Percentiles rank a stretch among this genome's conserved stretches.
phyloP scores from a whole-genome alignment of 2,797 vertebrate genomes.

The Hybognathus amarus region DNA sequence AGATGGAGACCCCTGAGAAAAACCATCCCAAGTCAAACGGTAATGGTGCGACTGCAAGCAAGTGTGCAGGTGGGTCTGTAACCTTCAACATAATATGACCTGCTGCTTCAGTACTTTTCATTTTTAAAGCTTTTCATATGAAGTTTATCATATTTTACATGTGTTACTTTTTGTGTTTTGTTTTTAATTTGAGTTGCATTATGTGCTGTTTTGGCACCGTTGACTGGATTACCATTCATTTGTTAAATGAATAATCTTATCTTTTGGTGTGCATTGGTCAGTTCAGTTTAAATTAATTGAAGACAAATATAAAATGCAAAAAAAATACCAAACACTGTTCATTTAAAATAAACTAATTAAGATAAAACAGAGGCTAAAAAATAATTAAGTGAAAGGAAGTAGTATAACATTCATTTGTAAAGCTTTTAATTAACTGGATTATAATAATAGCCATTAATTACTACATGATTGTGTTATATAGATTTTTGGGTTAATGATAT shows the following conservation, averaged over 20 bases:
- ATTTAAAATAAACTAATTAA: neutral
- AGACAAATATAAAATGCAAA: neutral
- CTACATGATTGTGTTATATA: neutral
- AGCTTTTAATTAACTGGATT: neutral
- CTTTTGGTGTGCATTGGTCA: neutral
- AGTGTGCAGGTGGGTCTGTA: constrained; percentile 66
- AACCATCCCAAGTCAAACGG: constrained; percentile 54
- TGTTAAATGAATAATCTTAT: neutral
- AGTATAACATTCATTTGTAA: neutral
- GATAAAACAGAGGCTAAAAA: neutral
- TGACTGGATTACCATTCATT: too few species aligned
- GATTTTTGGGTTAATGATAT: neutral
- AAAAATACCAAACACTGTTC: neutral
- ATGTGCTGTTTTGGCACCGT: neutral
- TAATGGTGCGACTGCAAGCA: constrained; percentile 61
- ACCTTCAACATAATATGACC: neutral
- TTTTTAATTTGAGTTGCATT: neutral
- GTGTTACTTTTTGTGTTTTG: neutral
- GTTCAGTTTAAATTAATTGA: too few species aligned
- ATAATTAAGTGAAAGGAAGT: neutral
- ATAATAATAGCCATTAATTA: neutral
- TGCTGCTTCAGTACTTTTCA: neutral
- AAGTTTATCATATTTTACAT: neutral
- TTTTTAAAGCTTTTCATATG: neutral
- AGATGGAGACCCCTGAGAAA: constrained; percentile 61